Evolutionary conservation across 2,797 vertebrate genomes (phyloP).

Genomic region (Chanos chanos): DNA sequence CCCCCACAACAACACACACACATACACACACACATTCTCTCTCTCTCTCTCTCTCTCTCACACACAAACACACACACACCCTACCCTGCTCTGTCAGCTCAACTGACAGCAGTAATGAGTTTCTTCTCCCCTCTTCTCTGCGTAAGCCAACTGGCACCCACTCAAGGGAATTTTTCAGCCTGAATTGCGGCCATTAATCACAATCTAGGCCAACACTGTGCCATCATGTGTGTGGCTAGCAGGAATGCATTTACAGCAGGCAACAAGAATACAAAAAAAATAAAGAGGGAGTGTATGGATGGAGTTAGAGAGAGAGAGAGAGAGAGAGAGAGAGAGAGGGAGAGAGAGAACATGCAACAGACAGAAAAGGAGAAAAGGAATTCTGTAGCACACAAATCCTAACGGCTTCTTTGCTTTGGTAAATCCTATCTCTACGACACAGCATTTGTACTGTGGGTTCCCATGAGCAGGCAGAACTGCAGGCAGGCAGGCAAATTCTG

Average conservation of each 20-base stretch:
- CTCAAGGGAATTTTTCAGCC: constrained; percentile 81
- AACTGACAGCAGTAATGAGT: constrained; percentile 80
- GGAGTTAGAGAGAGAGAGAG: constrained; percentile 22
- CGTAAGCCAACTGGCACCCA: constrained; percentile 78
- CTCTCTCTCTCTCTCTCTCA: constrained; percentile 14
- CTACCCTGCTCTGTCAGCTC: constrained; percentile 66
- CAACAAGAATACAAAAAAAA: constrained; percentile 39
- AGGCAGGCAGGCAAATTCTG: too few species aligned
- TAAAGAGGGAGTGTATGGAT: constrained; percentile 20
- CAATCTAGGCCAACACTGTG: constrained; percentile 77
- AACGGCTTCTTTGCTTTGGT: too few species aligned
- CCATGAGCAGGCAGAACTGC: too few species aligned
- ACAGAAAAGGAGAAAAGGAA: too few species aligned
- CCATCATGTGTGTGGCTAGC: constrained; percentile 67
- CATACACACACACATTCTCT: constrained; percentile 3
- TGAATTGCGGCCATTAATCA: constrained; percentile 85
- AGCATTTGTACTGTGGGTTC: too few species aligned
- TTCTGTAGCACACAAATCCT: constrained; percentile 5
- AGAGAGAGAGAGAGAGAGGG: constrained; percentile 12
- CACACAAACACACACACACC: constrained; percentile 43
- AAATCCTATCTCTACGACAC: too few species aligned
- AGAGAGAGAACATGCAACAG: background rate
- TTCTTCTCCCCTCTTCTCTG: constrained; percentile 68
- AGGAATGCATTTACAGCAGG: constrained; percentile 47
- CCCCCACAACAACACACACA: constrained; percentile 9